phyloP scores from a whole-genome alignment of 2,888 invertebrate species.

The Alviniconcha strummeri region DNA sequence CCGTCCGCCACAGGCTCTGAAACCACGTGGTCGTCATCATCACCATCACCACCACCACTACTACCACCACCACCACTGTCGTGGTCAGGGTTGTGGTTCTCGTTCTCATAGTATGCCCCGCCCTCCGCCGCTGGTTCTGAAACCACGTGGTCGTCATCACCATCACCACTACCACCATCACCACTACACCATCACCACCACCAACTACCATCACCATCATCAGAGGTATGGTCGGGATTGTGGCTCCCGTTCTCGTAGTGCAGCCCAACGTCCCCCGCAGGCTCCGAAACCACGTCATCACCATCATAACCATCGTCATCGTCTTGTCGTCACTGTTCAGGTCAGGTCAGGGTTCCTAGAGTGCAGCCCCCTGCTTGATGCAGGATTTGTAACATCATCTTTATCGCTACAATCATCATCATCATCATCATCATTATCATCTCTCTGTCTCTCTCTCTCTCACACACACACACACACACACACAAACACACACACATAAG shows the following conservation, averaged over 20 bases:
- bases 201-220: background rate
- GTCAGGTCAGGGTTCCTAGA: too few relatives aligned
- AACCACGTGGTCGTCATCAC: background rate
- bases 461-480: too few relatives aligned
- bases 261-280: background rate
- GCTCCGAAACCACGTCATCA: background rate
- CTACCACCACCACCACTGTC: background rate
- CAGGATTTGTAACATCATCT: too few relatives aligned
- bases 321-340: too few relatives aligned
- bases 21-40: background rate
- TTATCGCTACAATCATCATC: too few relatives aligned
- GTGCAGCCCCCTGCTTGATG: too few relatives aligned
- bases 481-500: too few relatives aligned
- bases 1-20: background rate
- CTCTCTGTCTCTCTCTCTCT: too few relatives aligned
- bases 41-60: too few relatives aligned
- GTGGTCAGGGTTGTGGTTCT: background rate
- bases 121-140: background rate
- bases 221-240: background rate
- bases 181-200: background rate
- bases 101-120: constrained; percentile 13
- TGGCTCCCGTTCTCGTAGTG: constrained; percentile 14
- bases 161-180: too few relatives aligned
- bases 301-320: too few relatives aligned
- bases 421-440: too few relatives aligned